Conservation (phyloP, 2,888 invertebrate species). For the Seladonia tumulorum region DNA sequence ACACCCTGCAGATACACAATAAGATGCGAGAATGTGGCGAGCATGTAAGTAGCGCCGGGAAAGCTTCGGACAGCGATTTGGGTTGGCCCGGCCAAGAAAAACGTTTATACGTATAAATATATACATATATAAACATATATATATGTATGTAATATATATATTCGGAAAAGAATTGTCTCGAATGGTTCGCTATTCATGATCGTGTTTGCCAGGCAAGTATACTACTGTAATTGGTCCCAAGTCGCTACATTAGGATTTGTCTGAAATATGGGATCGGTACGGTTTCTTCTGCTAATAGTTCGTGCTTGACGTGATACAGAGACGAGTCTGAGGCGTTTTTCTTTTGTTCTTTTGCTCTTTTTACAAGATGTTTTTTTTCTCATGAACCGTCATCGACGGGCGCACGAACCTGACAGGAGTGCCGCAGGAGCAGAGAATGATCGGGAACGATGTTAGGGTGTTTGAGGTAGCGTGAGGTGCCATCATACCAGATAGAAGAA, state of each 20-base stretch:
- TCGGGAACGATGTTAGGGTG: constrained; percentile 66
- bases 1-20: constrained; percentile 39
- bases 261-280: constrained; percentile 64
- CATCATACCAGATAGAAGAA: constrained; percentile 84
- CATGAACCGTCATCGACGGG: constrained; percentile 44
- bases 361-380: constrained; percentile 20
- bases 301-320: constrained; percentile 64
- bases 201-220: constrained; percentile 30
- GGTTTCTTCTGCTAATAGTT: constrained; percentile 69
- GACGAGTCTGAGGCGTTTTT: constrained; percentile 23
- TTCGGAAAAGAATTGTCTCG: background rate
- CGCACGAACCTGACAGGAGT: constrained; percentile 73
- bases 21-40: constrained; percentile 72
- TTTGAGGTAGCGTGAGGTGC: constrained; percentile 83
- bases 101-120: background rate
- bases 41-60: constrained; percentile 65
- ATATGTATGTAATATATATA: background rate
- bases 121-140: background rate
- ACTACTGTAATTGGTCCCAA: constrained; percentile 52
- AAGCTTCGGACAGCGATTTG: constrained; percentile 70
- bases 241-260: constrained; percentile 66
- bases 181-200: constrained; percentile 14
- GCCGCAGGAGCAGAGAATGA: constrained; percentile 67
- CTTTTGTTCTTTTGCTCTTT: constrained; percentile 6
- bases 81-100: constrained; percentile 52